Evolutionary conservation across 1,140 invertebrate genomes (phyloP).

Genomic region (Sycophaga agraensis): DNA sequence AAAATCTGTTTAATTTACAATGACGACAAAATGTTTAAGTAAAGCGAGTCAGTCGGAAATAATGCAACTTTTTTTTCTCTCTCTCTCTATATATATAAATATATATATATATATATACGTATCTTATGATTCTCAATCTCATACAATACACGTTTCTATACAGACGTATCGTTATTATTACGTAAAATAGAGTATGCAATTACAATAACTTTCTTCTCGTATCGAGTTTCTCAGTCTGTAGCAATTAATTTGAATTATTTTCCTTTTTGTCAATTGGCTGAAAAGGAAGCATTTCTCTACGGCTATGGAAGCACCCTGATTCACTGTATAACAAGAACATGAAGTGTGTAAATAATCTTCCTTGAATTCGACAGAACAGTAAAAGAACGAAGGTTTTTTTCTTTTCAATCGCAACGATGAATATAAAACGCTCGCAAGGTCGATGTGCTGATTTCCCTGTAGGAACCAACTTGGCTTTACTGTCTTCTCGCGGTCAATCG

Average conservation of each 20-base stretch:
- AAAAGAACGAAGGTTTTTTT: conserved; percentile 14
- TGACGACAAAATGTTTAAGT: not conserved
- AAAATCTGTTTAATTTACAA: not conserved
- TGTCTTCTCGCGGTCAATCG: too few species aligned
- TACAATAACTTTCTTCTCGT: conserved; percentile 34
- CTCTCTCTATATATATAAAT: too few species aligned
- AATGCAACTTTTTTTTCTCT: conserved; percentile 1
- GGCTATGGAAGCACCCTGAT: conserved; percentile 54
- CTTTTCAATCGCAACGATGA: too few species aligned
- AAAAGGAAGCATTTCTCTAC: conserved; percentile 18
- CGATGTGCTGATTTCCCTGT: not conserved
- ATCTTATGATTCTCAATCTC: conserved; percentile 16
- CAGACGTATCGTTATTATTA: conserved; percentile 14
- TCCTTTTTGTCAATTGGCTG: conserved; percentile 21
- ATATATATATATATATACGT: too few species aligned
- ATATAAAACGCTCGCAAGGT: not conserved
- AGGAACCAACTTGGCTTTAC: not conserved
- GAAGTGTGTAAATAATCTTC: conserved; percentile 20
- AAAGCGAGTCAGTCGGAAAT: conserved; percentile 9
- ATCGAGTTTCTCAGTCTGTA: conserved; percentile 25
- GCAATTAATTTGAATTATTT: conserved; percentile 10
- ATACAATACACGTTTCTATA: conserved; percentile 25
- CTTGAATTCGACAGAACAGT: conserved; percentile 15
- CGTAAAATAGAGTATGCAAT: conserved; percentile 15
- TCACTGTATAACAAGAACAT: conserved; percentile 41